A percentile compares a stretch with the other conserved stretches of the same genome.
These are phyloP conservation scores for Vireo griseus DNA, from an alignment of 2,797 vertebrate species.

Conservation along the genomic window DNA sequence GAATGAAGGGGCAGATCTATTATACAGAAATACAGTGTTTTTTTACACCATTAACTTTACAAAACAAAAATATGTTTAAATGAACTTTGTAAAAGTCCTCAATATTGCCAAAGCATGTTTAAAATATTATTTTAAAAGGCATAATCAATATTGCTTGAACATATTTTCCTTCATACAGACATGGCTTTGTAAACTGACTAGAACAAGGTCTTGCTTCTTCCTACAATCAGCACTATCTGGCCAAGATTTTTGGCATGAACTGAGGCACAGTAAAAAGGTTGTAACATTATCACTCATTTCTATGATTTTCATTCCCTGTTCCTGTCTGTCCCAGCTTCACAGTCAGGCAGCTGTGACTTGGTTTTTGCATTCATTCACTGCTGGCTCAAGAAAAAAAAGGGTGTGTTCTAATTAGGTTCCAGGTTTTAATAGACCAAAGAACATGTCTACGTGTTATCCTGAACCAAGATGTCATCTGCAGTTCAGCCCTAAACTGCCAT, in stretches of 20 bases:
- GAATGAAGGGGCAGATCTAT: not conserved
- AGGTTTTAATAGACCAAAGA: not conserved
- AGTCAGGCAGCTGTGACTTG: not conserved
- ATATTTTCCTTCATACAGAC: not conserved
- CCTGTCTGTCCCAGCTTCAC: not conserved
- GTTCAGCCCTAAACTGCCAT: not conserved
- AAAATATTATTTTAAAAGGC: not conserved
- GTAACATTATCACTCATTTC: not conserved
- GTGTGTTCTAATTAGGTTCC: not conserved
- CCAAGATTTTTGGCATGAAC: not conserved
- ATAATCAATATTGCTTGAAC: not conserved
- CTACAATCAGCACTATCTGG: not conserved
- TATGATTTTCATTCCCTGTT: not conserved
- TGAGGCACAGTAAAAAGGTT: not conserved
- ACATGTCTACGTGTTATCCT: not conserved
- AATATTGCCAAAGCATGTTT: not conserved
- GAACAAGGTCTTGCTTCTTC: not conserved
- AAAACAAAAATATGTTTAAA: not conserved
- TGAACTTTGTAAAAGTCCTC: not conserved
- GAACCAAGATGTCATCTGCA: not conserved
- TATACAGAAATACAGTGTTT: not conserved
- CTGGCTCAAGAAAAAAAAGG: not conserved
- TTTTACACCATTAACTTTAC: not conserved
- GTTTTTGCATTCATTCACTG: not conserved
- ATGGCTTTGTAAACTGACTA: not conserved